Base-by-base conservation (phyloP, 1,140 invertebrate species). In the Drosophila fuyamai region DNA sequence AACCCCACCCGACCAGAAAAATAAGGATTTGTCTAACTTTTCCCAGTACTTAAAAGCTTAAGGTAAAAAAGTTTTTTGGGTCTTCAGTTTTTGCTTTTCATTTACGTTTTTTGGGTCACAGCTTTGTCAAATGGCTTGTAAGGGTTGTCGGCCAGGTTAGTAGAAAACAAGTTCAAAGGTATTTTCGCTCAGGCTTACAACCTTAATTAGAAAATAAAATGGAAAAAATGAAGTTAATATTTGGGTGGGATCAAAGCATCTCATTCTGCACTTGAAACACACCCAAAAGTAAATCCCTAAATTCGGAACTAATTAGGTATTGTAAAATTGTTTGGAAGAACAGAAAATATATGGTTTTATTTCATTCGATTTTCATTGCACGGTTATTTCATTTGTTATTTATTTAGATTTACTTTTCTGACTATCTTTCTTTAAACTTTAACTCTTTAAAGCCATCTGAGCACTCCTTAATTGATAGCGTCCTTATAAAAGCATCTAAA, bases 11-110 rank as follows among this genome's bases (percentile, higher is more conserved):
- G 14, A 44, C 38, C 38, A 66, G 65, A 66, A 68, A 59, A 68
- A 68, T 54, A 14, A 43, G 59, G 73, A 54, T 65, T 56, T 55
- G 56, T 54, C 60, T 14, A 71, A 86, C 79, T 85, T 85, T 75
- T 50, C 60, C 60, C 79, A 85, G 79, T 86, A 86, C 83, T 85
- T 85, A 85, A 81, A 48, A 67, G 84, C 82, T 85, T 86, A 88
- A 88, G 70, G 83, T 73, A 79, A 41, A 32, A 81, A 82, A 81
- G 53, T 76, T 73, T 59, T 61, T 73, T 41, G 68, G 57, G 68
- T 74, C 66, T 70, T 71, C 53, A 48, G 67, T 55, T 75, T 80
- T 62, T 23, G 51, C 63, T 56, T 44, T 62, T 72, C 55, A 53
- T 58, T 66, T 58, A 29, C 23, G 23, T 36, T 38, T 47, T 66